A percentile compares a stretch with the other conserved stretches of the same genome.
Evolutionary conservation across 1,140 invertebrate species (phyloP).

Genomic region (Aphis craccivora): DNA sequence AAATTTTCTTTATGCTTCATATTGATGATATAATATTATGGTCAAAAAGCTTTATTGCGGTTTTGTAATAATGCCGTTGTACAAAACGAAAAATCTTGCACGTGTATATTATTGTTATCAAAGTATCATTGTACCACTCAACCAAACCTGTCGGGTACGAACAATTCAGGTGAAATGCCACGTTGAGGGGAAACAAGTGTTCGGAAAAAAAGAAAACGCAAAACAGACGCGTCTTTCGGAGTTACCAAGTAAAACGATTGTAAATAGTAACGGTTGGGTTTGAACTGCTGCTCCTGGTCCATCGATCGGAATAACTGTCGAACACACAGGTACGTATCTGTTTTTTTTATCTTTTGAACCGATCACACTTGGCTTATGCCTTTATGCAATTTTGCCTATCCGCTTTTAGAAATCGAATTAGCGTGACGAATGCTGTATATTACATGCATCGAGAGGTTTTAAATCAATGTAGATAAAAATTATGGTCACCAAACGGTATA

Average conservation of each 20-base stretch:
- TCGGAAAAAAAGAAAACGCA: not conserved
- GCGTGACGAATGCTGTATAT: not conserved
- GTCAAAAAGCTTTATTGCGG: not conserved
- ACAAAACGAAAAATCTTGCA: not conserved
- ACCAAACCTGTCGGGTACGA: not conserved
- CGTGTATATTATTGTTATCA: not conserved
- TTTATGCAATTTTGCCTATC: not conserved
- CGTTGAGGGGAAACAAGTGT: not conserved
- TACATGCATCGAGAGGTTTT: not conserved
- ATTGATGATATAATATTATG: not conserved
- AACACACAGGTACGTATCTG: constrained; percentile 23
- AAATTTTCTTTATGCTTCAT: not conserved
- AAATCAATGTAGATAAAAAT: not conserved
- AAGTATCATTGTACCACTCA: not conserved
- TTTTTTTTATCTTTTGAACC: not conserved
- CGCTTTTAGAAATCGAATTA: not conserved
- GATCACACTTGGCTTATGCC: not conserved
- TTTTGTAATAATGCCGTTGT: not conserved
- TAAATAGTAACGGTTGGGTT: not conserved
- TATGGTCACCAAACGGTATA: not conserved
- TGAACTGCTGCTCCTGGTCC: not conserved
- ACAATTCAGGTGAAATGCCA: not conserved
- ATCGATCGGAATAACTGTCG: not conserved
- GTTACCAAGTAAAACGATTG: not conserved
- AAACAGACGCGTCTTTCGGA: not conserved